phyloP scores from a whole-genome alignment of 2,797 vertebrate species.

The Aldrovandia affinis region DNA sequence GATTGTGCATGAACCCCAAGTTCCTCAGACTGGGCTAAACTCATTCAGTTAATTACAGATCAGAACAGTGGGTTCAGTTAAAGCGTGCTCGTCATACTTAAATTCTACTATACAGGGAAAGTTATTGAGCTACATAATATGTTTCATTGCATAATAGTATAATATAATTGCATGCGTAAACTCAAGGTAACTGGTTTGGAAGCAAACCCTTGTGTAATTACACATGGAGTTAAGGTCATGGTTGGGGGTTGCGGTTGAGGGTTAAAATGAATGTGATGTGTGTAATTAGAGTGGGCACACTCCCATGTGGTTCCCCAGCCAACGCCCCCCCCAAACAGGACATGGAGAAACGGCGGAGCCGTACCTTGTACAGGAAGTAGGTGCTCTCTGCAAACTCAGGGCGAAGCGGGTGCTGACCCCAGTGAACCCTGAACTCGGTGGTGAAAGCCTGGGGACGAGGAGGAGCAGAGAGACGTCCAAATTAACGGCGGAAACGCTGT shows the following conservation, averaged over 20 bases:
- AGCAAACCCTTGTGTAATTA: background rate
- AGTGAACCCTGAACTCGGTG: slow-evolving; percentile 82
- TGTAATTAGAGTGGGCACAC: too few relatives aligned
- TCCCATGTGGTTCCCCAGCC: too few relatives aligned
- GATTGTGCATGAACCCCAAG: too few relatives aligned
- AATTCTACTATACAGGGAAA: background rate
- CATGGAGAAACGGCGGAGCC: too few relatives aligned
- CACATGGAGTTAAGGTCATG: background rate
- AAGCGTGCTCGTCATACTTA: background rate
- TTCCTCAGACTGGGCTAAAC: too few relatives aligned
- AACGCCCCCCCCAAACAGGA: background rate
- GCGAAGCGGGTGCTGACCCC: slow-evolving; percentile 82
- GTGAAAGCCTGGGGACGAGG: slow-evolving; percentile 74
- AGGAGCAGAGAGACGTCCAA: background rate
- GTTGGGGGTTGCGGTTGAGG: background rate
- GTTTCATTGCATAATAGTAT: too few relatives aligned
- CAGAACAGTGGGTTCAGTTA: background rate
- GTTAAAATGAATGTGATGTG: too few relatives aligned
- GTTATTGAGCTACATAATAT: background rate
- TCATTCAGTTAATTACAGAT: background rate
- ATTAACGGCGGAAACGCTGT: too few relatives aligned
- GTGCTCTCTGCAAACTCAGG: slow-evolving; percentile 86
- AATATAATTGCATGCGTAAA: background rate
- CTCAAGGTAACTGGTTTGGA: background rate
- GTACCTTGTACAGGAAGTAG: slow-evolving; percentile 84